Conservation (phyloP, 2,888 invertebrate genomes). For the Ernsta delagoae region DNA sequence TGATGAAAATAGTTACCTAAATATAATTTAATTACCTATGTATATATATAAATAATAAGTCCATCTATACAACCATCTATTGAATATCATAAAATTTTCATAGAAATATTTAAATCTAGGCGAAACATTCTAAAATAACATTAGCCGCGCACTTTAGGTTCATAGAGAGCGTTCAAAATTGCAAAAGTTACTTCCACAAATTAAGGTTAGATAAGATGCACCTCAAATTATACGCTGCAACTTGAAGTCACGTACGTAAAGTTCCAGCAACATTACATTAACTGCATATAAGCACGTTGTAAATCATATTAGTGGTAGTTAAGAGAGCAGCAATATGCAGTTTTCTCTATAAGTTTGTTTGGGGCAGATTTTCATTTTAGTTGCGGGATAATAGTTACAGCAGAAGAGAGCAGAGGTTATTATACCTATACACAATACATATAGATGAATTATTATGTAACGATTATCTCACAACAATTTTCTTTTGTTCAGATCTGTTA, state of each 20-base stretch:
- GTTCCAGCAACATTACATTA: constrained; percentile 36
- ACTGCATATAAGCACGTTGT: constrained; percentile 38
- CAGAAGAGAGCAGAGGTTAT: too few relatives aligned
- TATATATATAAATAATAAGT: too few relatives aligned
- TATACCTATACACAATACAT: too few relatives aligned
- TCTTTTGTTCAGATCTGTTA: too few relatives aligned
- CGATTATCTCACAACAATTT: too few relatives aligned
- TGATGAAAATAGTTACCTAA: too few relatives aligned
- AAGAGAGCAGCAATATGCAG: constrained; percentile 26
- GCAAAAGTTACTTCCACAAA: constrained; percentile 37
- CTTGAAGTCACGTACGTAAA: constrained; percentile 37
- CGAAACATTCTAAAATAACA: constrained; percentile 31
- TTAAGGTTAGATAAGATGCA: constrained; percentile 36
- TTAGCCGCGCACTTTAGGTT: constrained; percentile 24
- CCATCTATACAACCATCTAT: too few relatives aligned
- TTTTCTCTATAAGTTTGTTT: constrained; percentile 28
- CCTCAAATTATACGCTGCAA: constrained; percentile 36
- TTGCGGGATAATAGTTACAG: too few relatives aligned
- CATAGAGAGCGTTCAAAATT: constrained; percentile 32
- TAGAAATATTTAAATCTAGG: too few relatives aligned
- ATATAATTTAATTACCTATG: too few relatives aligned
- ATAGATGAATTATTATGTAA: too few relatives aligned
- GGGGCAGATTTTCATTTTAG: constrained; percentile 26
- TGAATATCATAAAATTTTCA: too few relatives aligned
- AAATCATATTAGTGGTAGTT: constrained; percentile 37